These are phyloP conservation scores for Isaurus tuberculatus DNA, from an alignment of 92 coral and sea anemone genomes.

Conservation along the genomic window DNA sequence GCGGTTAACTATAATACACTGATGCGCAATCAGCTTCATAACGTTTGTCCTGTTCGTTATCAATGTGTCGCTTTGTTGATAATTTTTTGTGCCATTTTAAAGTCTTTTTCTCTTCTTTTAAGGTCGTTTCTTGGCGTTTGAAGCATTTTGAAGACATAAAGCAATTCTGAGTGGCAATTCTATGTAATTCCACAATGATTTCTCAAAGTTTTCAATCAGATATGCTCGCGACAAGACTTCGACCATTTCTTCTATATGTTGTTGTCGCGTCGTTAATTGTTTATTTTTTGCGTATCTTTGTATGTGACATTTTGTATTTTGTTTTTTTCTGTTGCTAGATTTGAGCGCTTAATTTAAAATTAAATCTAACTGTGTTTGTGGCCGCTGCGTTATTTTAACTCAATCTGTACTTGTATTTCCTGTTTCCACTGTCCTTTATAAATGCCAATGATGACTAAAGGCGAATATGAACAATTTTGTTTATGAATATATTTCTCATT, in stretches of 20 bases:
- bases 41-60: background rate
- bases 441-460: slow-evolving; percentile 84
- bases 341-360: background rate
- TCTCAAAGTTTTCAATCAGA: slow-evolving; percentile 83
- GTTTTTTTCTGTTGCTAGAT: background rate
- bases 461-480: slow-evolving; percentile 65
- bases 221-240: slow-evolving; percentile 53
- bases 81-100: background rate
- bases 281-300: background rate
- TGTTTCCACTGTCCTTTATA: background rate
- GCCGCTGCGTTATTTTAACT: background rate
- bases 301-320: background rate
- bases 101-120: background rate
- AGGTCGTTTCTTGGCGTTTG: slow-evolving; percentile 59
- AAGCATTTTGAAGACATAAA: slow-evolving; percentile 67
- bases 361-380: background rate
- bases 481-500: slow-evolving; percentile 11
- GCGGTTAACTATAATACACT: slow-evolving; percentile 28
- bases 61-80: background rate
- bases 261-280: slow-evolving; percentile 2
- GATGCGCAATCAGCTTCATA: background rate
- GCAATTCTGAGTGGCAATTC: slow-evolving; percentile 49
- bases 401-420: background rate
- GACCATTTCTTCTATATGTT: slow-evolving; percentile 15
- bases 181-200: slow-evolving; percentile 57